phyloP scores from a whole-genome alignment of 2,113 vertebrate genomes.

The Dolichallabes microphthalmus region DNA sequence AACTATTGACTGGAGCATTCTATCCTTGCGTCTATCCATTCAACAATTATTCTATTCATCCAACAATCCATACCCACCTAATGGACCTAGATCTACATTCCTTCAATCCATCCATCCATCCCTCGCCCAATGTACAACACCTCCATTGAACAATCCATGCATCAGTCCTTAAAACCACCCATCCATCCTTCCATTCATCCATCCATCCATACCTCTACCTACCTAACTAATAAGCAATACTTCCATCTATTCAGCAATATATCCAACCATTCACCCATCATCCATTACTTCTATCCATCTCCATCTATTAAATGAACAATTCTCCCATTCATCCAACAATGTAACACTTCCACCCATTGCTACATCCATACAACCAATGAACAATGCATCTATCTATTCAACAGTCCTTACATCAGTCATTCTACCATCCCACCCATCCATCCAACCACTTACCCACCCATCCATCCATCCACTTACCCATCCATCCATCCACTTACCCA shows the following conservation, averaged over 20 bases:
- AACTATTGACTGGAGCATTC: not conserved
- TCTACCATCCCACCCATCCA: not conserved
- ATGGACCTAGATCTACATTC: no score
- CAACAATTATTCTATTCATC: not conserved
- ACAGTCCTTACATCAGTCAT: not conserved
- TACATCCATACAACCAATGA: no score
- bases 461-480: not conserved
- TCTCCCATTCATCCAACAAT: not conserved
- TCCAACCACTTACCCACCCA: no score
- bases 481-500: not conserved
- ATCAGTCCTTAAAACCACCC: no score
- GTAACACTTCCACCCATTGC: not conserved
- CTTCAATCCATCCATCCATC: not conserved
- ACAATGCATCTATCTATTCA: not conserved
- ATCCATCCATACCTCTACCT: no score
- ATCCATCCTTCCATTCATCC: not conserved
- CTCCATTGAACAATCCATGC: not conserved
- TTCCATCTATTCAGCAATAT: no score
- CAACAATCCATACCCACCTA: no score
- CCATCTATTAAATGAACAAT: no score
- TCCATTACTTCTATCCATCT: no score
- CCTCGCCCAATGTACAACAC: not conserved
- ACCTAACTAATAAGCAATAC: no score
- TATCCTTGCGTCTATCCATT: not conserved
- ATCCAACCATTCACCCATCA: not conserved